Evolutionary conservation across 2,797 vertebrate species (phyloP).

Genomic region (Salarias fasciatus): DNA sequence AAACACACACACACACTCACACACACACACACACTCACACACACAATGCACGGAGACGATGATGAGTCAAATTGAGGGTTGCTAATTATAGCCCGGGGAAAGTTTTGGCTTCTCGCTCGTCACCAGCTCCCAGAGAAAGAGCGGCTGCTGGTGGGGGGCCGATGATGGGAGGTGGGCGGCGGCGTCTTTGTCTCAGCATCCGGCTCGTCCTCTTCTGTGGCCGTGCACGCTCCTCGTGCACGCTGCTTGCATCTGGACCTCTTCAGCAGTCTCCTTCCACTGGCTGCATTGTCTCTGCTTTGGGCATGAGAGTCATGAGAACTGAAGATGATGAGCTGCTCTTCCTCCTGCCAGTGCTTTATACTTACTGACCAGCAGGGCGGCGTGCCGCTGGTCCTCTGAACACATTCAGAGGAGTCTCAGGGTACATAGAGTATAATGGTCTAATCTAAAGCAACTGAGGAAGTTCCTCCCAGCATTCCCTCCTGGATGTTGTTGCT

Average conservation of each 20-base stretch:
- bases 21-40: constrained; percentile 5
- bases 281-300: constrained; percentile 19
- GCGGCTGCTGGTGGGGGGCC: constrained; percentile 28
- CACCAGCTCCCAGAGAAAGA: constrained; percentile 52
- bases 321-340: too few relatives aligned
- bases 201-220: constrained; percentile 48
- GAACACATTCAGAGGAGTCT: too few relatives aligned
- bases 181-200: constrained; percentile 54
- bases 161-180: constrained; percentile 38
- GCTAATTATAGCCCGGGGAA: constrained; percentile 76
- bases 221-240: constrained; percentile 14
- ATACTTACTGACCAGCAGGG: too few relatives aligned
- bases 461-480: too few relatives aligned
- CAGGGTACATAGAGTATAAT: too few relatives aligned
- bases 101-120: constrained; percentile 57
- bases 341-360: neutral
- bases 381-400: too few relatives aligned
- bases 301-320: too few relatives aligned
- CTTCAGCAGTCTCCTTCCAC: constrained; percentile 36
- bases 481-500: too few relatives aligned
- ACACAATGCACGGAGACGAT: constrained; percentile 26
- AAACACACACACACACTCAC: constrained; percentile 42
- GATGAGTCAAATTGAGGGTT: constrained; percentile 74
- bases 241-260: constrained; percentile 48
- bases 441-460: too few relatives aligned